Evolutionary conservation across 2,888 invertebrate species (phyloP).

Genomic region (Trachelus stipa): DNA sequence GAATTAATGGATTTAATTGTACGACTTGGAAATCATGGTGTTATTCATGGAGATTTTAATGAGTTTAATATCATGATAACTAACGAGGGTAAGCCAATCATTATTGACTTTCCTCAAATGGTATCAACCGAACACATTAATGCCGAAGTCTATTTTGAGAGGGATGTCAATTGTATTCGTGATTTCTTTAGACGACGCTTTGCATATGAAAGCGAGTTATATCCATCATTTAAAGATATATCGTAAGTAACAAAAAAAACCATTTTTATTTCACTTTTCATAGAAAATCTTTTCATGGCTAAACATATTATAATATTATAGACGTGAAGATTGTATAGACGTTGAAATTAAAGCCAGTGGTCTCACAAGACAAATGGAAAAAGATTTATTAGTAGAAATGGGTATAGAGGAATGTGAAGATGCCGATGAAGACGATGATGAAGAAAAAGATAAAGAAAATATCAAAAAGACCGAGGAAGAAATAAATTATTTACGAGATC

Average conservation of each 20-base stretch:
- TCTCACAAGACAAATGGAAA: constrained; percentile 84
- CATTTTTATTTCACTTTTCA: neutral
- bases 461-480: constrained; percentile 63
- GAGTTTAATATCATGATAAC: constrained; percentile 97
- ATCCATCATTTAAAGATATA: constrained; percentile 81
- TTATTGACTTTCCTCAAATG: constrained; percentile 99
- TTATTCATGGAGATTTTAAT: constrained; percentile 99
- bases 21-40: constrained; percentile 90
- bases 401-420: constrained; percentile 67
- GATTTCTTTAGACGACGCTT: constrained; percentile 93
- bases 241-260: constrained; percentile 59
- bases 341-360: constrained; percentile 92
- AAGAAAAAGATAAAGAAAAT: constrained; percentile 58
- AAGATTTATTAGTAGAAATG: constrained; percentile 74
- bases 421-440: constrained; percentile 51
- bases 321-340: constrained; percentile 86
- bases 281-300: neutral
- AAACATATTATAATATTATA: constrained; percentile 56
- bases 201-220: constrained; percentile 85
- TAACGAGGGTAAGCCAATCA: constrained; percentile 81
- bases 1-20: constrained; percentile 95
- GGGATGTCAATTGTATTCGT: constrained; percentile 93
- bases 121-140: constrained; percentile 93
- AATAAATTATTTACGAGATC: constrained; percentile 70
- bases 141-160: constrained; percentile 91